Evolutionary conservation across 53 echinoderm and acorn worm species (phyloP).

Genomic region (Echinometra lucunter): DNA sequence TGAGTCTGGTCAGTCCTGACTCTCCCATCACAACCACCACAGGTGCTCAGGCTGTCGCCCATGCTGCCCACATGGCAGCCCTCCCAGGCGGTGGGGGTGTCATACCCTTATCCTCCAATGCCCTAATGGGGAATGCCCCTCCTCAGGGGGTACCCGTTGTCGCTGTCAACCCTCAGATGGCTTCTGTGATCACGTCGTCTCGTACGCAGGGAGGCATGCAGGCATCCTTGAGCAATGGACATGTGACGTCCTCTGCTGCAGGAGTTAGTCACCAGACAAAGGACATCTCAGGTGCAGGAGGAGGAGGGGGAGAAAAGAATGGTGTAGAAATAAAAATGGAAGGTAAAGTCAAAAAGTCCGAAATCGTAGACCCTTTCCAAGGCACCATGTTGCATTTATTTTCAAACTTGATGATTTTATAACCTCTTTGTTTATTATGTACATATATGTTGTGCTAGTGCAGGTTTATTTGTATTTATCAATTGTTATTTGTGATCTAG

Average conservation of each 20-base stretch:
- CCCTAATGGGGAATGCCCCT: neutral
- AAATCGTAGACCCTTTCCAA: too few species aligned
- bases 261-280: slow-evolving; percentile 28
- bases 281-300: slow-evolving; percentile 63
- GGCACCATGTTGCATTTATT: too few species aligned
- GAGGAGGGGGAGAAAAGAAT: slow-evolving; percentile 27
- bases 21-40: slow-evolving; percentile 79
- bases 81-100: slow-evolving; percentile 63
- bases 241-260: neutral
- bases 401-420: too few species aligned
- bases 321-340: slow-evolving; percentile 20
- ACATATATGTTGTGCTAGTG: too few species aligned
- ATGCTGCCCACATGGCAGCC: slow-evolving; percentile 69
- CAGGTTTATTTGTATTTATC: too few species aligned
- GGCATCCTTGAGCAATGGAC: slow-evolving; percentile 83
- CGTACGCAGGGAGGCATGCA: slow-evolving; percentile 72
- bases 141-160: slow-evolving; percentile 30
- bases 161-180: slow-evolving; percentile 67
- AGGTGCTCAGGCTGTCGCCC: slow-evolving; percentile 63
- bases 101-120: slow-evolving; percentile 33
- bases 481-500: too few species aligned
- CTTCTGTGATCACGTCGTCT: slow-evolving; percentile 89
- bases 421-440: too few species aligned
- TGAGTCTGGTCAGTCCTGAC: slow-evolving; percentile 86
- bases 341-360: slow-evolving; percentile 6